A percentile compares a stretch with the other conserved stretches of the same genome.
Evolutionary conservation across 2,888 invertebrate genomes (phyloP).

Genomic region (Trissonchulus latispiculum): DNA sequence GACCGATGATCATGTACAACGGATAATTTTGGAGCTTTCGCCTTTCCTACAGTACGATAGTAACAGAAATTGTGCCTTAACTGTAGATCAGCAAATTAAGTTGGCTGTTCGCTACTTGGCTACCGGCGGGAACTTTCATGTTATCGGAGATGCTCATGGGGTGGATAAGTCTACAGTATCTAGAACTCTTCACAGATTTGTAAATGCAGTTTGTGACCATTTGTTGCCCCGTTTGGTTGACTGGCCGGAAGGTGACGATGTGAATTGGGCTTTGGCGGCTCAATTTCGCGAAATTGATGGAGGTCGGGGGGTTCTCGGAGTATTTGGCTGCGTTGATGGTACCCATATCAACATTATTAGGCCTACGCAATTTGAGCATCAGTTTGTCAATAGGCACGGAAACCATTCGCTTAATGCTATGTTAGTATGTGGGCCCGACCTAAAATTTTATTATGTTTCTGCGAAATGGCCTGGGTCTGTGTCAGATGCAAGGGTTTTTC

Average conservation of each 20-base stretch:
- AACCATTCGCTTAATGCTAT: constrained; percentile 15
- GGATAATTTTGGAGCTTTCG: not conserved
- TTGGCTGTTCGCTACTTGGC: constrained; percentile 13
- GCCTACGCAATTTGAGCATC: constrained; percentile 2
- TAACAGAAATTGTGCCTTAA: not conserved
- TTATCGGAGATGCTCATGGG: constrained; percentile 11
- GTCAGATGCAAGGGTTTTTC: constrained; percentile 12
- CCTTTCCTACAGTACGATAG: constrained; percentile 3
- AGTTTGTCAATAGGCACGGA: constrained; percentile 9
- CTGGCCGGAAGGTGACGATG: constrained; percentile 3
- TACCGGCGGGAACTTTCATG: not conserved
- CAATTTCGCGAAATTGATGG: not conserved
- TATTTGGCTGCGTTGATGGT: constrained; percentile 17
- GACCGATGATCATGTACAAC: constrained; percentile 8
- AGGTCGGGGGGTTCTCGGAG: not conserved
- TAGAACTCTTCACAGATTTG: constrained; percentile 3
- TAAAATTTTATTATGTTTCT: constrained; percentile 16
- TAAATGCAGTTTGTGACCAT: not conserved
- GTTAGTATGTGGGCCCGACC: constrained; percentile 15
- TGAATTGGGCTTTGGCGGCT: not conserved
- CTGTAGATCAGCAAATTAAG: constrained; percentile 4
- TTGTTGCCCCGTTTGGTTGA: not conserved
- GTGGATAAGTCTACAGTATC: constrained; percentile 11
- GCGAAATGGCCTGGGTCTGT: constrained; percentile 11
- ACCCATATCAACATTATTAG: constrained; percentile 4